phyloP scores from a whole-genome alignment of 1,140 invertebrate genomes.

The Macrostomum lignano region DNA sequence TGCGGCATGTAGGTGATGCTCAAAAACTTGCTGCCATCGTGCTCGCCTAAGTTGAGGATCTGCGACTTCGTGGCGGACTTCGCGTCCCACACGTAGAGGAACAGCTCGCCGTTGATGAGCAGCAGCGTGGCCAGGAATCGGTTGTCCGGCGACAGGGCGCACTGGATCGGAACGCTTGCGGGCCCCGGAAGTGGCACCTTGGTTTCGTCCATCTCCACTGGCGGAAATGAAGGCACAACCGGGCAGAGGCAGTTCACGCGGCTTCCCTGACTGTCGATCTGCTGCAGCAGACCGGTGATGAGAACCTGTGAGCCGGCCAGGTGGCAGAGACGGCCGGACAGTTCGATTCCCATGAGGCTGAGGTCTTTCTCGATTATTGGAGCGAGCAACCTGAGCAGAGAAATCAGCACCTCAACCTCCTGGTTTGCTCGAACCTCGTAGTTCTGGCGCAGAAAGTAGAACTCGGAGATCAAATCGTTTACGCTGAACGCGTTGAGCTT shows the following conservation, averaged over 20 bases:
- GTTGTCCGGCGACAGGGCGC: background rate
- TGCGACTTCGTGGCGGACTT: constrained; percentile 1
- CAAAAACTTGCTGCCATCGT: background rate
- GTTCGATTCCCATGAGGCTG: background rate
- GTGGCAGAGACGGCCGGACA: background rate
- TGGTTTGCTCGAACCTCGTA: background rate
- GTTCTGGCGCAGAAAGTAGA: background rate
- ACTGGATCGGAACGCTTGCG: background rate
- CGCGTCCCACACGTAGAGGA: background rate
- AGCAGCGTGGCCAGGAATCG: background rate
- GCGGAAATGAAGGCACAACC: background rate
- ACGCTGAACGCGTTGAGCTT: background rate
- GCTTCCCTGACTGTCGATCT: background rate
- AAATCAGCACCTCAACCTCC: background rate
- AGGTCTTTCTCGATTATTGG: background rate
- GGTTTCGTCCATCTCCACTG: background rate
- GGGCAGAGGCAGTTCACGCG: background rate
- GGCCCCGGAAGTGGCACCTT: background rate
- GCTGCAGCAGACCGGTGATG: background rate
- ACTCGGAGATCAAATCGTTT: background rate
- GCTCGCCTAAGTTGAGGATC: background rate
- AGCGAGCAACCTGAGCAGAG: background rate
- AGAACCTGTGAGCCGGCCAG: background rate
- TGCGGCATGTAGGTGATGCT: constrained; percentile 1
- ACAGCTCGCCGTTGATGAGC: background rate